Conservation (phyloP, 2,797 vertebrate genomes). For the Botia almorhae region DNA sequence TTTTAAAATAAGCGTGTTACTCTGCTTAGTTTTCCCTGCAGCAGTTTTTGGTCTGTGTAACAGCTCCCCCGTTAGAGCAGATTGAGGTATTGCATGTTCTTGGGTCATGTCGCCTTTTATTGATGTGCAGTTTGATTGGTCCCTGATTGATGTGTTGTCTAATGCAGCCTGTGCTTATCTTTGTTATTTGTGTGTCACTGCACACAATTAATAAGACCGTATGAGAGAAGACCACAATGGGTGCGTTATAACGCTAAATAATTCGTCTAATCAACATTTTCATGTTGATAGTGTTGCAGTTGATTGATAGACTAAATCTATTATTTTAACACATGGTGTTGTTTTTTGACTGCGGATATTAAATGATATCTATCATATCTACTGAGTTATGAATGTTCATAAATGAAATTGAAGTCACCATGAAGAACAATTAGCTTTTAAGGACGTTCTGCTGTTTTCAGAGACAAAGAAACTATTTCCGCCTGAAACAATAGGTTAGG, state of each 20-base stretch:
- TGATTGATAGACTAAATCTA: conserved; percentile 25
- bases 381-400: conserved; percentile 8
- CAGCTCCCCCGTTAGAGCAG: conserved; percentile 78
- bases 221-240: conserved; percentile 12
- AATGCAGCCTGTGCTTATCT: conserved; percentile 12
- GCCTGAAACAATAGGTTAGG: conserved; percentile 30
- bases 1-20: not conserved
- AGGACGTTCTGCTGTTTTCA: not conserved
- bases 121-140: conserved; percentile 26
- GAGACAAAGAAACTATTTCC: conserved; percentile 32
- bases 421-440: conserved; percentile 37
- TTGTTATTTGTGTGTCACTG: conserved; percentile 3
- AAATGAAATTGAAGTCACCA: conserved; percentile 25
- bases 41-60: conserved; percentile 68
- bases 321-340: conserved; percentile 33
- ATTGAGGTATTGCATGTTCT: conserved; percentile 55
- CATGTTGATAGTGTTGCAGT: not conserved
- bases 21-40: conserved; percentile 15
- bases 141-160: conserved; percentile 25
- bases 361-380: conserved; percentile 16
- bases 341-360: conserved; percentile 23
- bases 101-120: not conserved
- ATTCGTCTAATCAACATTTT: conserved; percentile 19
- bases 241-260: conserved; percentile 19
- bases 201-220: conserved; percentile 17